These are phyloP conservation scores for Nycticorax nycticorax DNA, from an alignment of 2,113 vertebrate genomes.

Conservation along the genomic window DNA sequence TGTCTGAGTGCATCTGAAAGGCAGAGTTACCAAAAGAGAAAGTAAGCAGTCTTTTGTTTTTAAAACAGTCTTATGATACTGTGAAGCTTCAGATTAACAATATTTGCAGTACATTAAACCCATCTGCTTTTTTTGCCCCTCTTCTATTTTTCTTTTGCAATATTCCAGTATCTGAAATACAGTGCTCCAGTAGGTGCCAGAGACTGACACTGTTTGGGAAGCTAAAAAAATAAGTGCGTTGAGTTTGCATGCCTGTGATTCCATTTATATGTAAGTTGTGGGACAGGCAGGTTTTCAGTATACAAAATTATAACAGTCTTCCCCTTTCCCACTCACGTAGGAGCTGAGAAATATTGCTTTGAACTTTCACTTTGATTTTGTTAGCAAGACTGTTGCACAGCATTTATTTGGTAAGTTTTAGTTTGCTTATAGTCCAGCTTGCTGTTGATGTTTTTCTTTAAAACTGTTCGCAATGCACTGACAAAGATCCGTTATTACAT, in stretches of 20 bases:
- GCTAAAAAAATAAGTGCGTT: background rate
- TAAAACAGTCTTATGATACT: background rate
- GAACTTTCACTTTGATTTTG: background rate
- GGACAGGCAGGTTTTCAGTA: background rate
- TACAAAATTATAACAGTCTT: background rate
- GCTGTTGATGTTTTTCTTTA: background rate
- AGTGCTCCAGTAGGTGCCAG: background rate
- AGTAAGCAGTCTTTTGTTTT: background rate
- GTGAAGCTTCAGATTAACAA: background rate
- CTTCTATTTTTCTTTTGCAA: background rate
- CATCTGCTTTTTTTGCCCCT: background rate
- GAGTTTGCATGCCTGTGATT: background rate
- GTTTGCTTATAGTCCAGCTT: background rate
- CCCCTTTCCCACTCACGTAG: background rate
- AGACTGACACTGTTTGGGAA: background rate
- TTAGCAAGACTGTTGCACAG: background rate
- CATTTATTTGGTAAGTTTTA: background rate
- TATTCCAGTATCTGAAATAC: background rate
- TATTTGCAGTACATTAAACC: background rate
- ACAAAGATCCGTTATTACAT: background rate
- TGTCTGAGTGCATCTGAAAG: background rate
- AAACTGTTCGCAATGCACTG: background rate
- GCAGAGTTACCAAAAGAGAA: background rate
- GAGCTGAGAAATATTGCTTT: background rate
- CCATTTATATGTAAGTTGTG: background rate